Evolutionary conservation across 2,888 invertebrate species (phyloP), one percentile per base, ranked within the genome.

Genomic region (Exephanes ischioxanthus): DNA sequence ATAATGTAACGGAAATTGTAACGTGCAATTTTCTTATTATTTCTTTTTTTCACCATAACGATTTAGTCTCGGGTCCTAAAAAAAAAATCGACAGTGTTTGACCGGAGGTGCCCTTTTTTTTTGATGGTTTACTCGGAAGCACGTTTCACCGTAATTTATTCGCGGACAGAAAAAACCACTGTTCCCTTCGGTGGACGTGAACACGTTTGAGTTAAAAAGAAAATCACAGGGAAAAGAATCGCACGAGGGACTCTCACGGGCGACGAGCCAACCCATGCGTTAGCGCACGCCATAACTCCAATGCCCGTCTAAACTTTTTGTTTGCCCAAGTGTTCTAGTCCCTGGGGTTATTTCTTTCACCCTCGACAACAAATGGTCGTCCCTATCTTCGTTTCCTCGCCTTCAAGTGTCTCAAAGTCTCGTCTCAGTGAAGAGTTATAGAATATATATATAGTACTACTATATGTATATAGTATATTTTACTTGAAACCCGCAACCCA

Each of bases 291-390:
- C n/a, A 41, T 19, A 58, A 22, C 22, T 45, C 45, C 66, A 66
- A 48, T 63, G 63, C 72, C 37, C 45, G 61, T 51, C 48, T 71
- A 71, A 79, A 61, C 79, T 79, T 45, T 70, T 58, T 78, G 70
- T 78, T 71, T 79, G 79, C 19, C 45, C 22, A 58, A 63, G 63
- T 58, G 37, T 70, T 33, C 22, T 22, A n/a, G 3, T 66, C 33
- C 67, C 26, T 33, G 30, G 51, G 58, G 41, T 30, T 7, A 9
- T 72, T 58, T 58, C 33, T 67, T 41, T 68, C 22, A 3, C 11
- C 19, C 45, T 14, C n/a, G 14, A 51, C 30, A 55, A 73, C 53
- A 73, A 67, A 67, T 58, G 19, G 58, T 68, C n/a, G n/a, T 67
- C 30, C 9, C 41, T 26, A n/a, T 68, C 19, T 33, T 45, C 16